phyloP scores from a whole-genome alignment of 23 tunicate species.

The Styela clava region DNA sequence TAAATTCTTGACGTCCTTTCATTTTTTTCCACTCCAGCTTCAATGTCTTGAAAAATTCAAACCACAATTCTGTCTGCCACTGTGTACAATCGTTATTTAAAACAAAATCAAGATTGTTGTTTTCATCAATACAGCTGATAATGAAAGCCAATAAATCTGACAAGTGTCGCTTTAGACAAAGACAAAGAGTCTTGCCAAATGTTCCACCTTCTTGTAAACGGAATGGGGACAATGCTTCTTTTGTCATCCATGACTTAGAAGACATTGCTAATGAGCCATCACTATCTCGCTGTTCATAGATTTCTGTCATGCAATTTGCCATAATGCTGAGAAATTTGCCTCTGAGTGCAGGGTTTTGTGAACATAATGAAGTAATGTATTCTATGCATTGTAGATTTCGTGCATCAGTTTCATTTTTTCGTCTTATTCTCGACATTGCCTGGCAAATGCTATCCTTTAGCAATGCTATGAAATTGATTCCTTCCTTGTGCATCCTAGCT shows the following conservation, averaged over 20 bases:
- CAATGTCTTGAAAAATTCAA: slow-evolving; percentile 13
- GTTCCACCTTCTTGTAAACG: slow-evolving; percentile 74
- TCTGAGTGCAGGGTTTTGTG: not conserved
- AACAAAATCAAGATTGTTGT: slow-evolving; percentile 44
- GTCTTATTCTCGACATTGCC: slow-evolving; percentile 39
- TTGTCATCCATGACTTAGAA: slow-evolving; percentile 29
- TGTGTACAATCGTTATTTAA: not conserved
- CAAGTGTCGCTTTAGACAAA: slow-evolving; percentile 23
- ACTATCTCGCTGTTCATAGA: slow-evolving; percentile 29
- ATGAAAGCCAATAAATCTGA: slow-evolving; percentile 41
- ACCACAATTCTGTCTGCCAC: slow-evolving; percentile 31
- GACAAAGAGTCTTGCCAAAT: slow-evolving; percentile 55
- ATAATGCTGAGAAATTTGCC: slow-evolving; percentile 19
- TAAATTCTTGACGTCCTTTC: slow-evolving; percentile 8
- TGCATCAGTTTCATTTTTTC: slow-evolving; percentile 11
- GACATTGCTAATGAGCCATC: not conserved
- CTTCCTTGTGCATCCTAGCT: not conserved
- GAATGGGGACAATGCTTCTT: slow-evolving; percentile 52
- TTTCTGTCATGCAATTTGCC: not conserved
- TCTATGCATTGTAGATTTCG: slow-evolving; percentile 36
- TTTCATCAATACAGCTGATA: slow-evolving; percentile 33
- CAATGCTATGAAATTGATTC: slow-evolving; percentile 21
- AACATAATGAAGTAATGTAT: slow-evolving; percentile 22
- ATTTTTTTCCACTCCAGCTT: slow-evolving; percentile 5
- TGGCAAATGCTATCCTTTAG: slow-evolving; percentile 38